Conservation (phyloP, 2,113 vertebrate genomes). For the Helogale parvula region DNA sequence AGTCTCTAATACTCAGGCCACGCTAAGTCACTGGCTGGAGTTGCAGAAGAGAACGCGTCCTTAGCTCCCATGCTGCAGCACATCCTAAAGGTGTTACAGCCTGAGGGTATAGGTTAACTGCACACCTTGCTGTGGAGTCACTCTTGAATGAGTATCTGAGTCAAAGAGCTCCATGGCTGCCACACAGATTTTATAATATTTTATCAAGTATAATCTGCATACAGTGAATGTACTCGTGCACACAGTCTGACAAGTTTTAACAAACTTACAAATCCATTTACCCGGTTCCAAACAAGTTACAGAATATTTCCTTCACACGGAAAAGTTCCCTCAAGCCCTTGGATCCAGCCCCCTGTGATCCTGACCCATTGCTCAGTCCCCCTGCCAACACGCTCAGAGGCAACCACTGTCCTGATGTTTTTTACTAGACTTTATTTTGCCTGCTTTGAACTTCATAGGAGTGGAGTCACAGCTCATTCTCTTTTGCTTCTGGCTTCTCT, state of each 20-base stretch:
- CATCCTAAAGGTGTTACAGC: not conserved
- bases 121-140: not conserved
- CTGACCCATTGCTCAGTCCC: no score
- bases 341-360: not conserved
- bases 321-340: not conserved
- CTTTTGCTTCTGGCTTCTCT: constrained; percentile 29
- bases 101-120: not conserved
- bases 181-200: not conserved
- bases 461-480: constrained; percentile 2
- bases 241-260: not conserved
- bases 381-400: not conserved
- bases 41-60: not conserved
- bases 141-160: not conserved
- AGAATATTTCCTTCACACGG: not conserved
- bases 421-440: constrained; percentile 47
- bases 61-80: not conserved
- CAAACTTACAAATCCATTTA: not conserved
- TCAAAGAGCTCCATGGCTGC: not conserved
- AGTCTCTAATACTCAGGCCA: not conserved
- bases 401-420: constrained; percentile 22
- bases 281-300: not conserved
- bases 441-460: constrained; percentile 48
- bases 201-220: not conserved
- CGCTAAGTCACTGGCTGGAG: not conserved
- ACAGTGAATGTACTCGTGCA: not conserved